phyloP scores from a whole-genome alignment of 30 jellyfish, hydroid and myxozoan species.

The Sanderia malayensis region DNA sequence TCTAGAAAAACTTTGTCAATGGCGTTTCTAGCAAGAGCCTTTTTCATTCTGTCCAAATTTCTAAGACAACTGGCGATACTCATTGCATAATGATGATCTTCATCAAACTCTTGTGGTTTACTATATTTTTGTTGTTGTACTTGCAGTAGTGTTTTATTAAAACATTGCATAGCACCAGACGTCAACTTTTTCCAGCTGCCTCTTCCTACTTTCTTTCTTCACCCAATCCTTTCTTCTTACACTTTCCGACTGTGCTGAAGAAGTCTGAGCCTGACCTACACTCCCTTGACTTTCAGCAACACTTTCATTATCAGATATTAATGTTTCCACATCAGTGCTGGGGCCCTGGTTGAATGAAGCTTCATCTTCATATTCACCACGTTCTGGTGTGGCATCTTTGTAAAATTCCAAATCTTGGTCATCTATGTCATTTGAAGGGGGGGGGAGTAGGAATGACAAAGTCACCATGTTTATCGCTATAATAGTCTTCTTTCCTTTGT shows the following conservation, averaged over 20 bases:
- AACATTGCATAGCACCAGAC: conserved; percentile 5
- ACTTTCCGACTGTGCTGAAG: conserved; percentile 6
- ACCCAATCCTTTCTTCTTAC: conserved; percentile 14
- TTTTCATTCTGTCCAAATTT: conserved; percentile 9
- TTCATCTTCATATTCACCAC: conserved; percentile 1
- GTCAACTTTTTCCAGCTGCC: conserved; percentile 17
- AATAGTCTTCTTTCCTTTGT: neutral
- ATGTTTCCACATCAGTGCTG: conserved; percentile 1
- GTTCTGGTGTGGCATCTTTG: neutral
- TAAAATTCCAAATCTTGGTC: neutral
- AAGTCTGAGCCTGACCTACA: neutral
- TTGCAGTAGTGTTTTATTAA: neutral
- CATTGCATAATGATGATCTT: conserved; percentile 22
- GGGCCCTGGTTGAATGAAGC: conserved; percentile 13
- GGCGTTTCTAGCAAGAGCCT: conserved; percentile 30
- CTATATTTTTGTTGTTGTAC: neutral
- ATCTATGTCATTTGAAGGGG: neutral
- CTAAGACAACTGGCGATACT: conserved; percentile 24
- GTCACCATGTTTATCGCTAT: neutral
- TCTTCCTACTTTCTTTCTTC: conserved; percentile 29
- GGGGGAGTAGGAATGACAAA: too few relatives aligned
- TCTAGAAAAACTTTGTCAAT: conserved; percentile 18
- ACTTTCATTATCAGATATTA: conserved; percentile 7
- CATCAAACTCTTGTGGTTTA: conserved; percentile 8
- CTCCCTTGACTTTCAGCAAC: conserved; percentile 22